Evolutionary conservation across 2,797 vertebrate genomes (phyloP).

Genomic region (Characodon lateralis): DNA sequence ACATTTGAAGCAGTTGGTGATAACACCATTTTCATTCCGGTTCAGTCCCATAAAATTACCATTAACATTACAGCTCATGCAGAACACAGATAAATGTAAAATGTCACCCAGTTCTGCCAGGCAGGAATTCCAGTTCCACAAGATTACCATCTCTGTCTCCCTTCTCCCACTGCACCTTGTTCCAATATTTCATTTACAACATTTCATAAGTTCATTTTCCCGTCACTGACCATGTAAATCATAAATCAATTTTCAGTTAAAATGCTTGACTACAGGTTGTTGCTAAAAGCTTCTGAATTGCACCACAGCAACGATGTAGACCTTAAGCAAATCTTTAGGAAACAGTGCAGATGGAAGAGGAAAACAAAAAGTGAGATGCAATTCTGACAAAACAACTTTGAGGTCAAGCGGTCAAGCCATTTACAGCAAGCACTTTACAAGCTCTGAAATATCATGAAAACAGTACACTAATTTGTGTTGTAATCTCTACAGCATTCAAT

Average conservation of each 20-base stretch:
- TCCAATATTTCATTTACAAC: slow-evolving; percentile 99
- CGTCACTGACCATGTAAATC: slow-evolving; percentile 99
- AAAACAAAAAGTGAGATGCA: slow-evolving; percentile 59
- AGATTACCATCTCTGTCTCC: slow-evolving; percentile 91
- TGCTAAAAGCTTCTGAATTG: slow-evolving; percentile 89
- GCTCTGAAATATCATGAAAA: slow-evolving; percentile 63
- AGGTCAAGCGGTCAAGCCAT: slow-evolving; percentile 70
- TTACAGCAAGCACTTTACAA: slow-evolving; percentile 60
- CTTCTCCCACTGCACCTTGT: slow-evolving; percentile 86
- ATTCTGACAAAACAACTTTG: slow-evolving; percentile 71
- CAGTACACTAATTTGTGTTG: slow-evolving; percentile 45
- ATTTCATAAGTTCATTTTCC: slow-evolving; percentile 99
- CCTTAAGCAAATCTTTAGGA: slow-evolving; percentile 88
- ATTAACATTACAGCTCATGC: slow-evolving; percentile 99
- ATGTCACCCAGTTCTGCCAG: slow-evolving; percentile 97
- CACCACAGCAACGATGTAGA: slow-evolving; percentile 85
- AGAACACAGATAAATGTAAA: slow-evolving; percentile 99
- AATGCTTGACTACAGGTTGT: slow-evolving; percentile 95
- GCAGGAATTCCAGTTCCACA: slow-evolving; percentile 96
- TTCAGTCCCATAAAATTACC: slow-evolving; percentile 99
- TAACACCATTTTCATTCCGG: slow-evolving; percentile 96
- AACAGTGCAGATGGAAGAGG: slow-evolving; percentile 44
- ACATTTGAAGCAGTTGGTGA: slow-evolving; percentile 95
- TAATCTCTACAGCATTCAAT: slow-evolving; percentile 35
- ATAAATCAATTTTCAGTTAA: slow-evolving; percentile 99